A percentile compares a stretch with the other conserved stretches of the same genome.
phyloP scores from a whole-genome alignment of 1,140 invertebrate species.

The Trichoplusia ni region DNA sequence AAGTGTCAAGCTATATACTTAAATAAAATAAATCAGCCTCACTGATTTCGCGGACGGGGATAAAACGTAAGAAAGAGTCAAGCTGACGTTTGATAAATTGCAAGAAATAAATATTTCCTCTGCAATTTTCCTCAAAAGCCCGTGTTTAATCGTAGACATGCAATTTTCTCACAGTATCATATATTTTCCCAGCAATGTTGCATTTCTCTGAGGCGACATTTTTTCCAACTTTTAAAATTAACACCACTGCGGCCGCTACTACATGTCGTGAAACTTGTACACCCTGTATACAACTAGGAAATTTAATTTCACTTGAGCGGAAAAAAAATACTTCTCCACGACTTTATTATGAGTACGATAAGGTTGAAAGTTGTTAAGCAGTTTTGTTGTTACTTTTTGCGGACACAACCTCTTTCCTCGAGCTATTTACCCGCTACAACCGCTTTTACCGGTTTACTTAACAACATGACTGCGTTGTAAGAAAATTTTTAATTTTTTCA shows the following conservation, averaged over 20 bases:
- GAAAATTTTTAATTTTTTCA: neutral
- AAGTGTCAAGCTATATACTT: neutral
- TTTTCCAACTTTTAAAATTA: slow-evolving; percentile 31
- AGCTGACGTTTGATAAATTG: slow-evolving; percentile 14
- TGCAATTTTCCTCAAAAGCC: slow-evolving; percentile 10
- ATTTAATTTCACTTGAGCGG: neutral
- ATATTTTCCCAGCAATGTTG: slow-evolving; percentile 18
- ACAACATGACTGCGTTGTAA: slow-evolving; percentile 15
- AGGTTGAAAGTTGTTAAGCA: neutral
- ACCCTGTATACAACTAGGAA: neutral
- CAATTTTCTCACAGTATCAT: slow-evolving; percentile 25
- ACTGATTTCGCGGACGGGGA: neutral
- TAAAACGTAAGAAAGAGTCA: slow-evolving; percentile 8
- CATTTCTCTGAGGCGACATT: slow-evolving; percentile 24
- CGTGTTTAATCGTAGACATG: slow-evolving; percentile 23
- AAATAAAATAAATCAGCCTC: slow-evolving; percentile 5
- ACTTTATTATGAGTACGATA: neutral
- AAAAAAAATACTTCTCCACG: neutral
- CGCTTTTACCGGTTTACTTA: slow-evolving; percentile 31
- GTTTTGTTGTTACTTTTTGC: neutral
- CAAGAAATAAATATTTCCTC: slow-evolving; percentile 24
- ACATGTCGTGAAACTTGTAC: slow-evolving; percentile 19
- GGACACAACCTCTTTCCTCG: slow-evolving; percentile 29
- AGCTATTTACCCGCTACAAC: slow-evolving; percentile 30
- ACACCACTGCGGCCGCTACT: neutral